These are phyloP conservation scores for Rhodeus uyekii DNA, from an alignment of 2,797 vertebrate genomes.

Conservation along the genomic window DNA sequence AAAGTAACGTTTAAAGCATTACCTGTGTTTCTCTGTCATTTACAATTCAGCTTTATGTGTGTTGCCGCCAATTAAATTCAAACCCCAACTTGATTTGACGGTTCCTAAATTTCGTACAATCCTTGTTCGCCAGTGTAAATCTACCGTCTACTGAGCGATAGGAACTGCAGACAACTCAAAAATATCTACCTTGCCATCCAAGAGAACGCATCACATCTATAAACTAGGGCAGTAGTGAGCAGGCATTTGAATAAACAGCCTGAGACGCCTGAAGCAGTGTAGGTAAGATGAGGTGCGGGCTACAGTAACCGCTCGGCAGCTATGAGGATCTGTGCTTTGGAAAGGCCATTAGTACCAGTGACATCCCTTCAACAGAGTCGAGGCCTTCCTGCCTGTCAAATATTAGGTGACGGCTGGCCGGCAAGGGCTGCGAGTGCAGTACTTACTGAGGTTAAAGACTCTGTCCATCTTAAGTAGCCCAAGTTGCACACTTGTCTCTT, in stretches of 20 bases:
- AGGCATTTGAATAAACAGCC: constrained; percentile 40
- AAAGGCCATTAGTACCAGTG: constrained; percentile 65
- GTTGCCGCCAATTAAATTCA: background rate
- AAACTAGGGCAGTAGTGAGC: constrained; percentile 38
- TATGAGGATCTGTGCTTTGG: constrained; percentile 65
- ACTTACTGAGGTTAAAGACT: constrained; percentile 76
- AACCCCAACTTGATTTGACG: background rate
- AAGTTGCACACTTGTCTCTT: constrained; percentile 67
- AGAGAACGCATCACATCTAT: constrained; percentile 17
- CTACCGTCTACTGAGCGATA: background rate
- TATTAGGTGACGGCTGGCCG: constrained; percentile 59
- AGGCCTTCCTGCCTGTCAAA: constrained; percentile 66
- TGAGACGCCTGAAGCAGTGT: constrained; percentile 33
- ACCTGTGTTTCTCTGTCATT: background rate
- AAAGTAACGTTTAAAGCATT: no score
- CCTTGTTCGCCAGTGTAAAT: background rate
- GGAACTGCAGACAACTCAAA: background rate
- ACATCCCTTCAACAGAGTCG: constrained; percentile 60
- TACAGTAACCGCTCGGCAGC: constrained; percentile 61
- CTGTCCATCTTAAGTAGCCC: constrained; percentile 68
- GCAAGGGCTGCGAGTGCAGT: constrained; percentile 59
- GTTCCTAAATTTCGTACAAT: background rate
- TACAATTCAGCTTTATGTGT: background rate
- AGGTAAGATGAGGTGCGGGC: constrained; percentile 49
- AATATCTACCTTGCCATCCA: constrained; percentile 4